phyloP scores from a whole-genome alignment of 1,140 invertebrate species.

The Gyrodactylus salaris region DNA sequence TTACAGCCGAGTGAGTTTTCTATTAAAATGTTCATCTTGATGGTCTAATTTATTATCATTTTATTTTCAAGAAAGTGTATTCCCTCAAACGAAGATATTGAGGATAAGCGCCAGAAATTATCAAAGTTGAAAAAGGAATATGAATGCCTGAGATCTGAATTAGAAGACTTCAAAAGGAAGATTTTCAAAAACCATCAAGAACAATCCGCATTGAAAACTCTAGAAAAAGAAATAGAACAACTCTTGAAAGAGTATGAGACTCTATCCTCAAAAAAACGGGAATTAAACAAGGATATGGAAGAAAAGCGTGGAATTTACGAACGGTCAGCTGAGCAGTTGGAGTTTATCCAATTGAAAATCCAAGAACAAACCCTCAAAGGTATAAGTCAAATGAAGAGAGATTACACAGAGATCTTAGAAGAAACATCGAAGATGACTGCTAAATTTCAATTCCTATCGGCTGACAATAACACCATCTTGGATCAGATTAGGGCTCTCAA shows the following conservation, averaged over 20 bases:
- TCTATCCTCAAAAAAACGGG: neutral
- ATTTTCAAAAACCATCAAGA: no score
- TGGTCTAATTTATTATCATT: no score
- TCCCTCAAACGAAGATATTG: no score
- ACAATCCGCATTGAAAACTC: no score
- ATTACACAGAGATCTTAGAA: neutral
- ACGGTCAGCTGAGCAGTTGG: neutral
- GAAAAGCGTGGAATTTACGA: neutral
- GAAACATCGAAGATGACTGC: neutral
- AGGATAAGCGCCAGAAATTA: no score
- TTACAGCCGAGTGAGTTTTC: neutral
- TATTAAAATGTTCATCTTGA: neutral
- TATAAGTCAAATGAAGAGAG: neutral
- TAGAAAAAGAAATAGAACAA: no score
- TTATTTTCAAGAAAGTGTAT: no score
- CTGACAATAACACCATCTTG: neutral
- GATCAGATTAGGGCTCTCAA: neutral
- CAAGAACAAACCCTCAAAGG: neutral
- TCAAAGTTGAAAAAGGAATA: no score
- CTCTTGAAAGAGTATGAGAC: neutral
- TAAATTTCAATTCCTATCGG: neutral
- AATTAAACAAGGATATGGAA: neutral
- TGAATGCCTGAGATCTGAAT: no score
- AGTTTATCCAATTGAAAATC: neutral
- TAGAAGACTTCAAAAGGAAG: no score